Conservation (phyloP, 2,888 invertebrate genomes). For the Lydus trimaculatus region DNA sequence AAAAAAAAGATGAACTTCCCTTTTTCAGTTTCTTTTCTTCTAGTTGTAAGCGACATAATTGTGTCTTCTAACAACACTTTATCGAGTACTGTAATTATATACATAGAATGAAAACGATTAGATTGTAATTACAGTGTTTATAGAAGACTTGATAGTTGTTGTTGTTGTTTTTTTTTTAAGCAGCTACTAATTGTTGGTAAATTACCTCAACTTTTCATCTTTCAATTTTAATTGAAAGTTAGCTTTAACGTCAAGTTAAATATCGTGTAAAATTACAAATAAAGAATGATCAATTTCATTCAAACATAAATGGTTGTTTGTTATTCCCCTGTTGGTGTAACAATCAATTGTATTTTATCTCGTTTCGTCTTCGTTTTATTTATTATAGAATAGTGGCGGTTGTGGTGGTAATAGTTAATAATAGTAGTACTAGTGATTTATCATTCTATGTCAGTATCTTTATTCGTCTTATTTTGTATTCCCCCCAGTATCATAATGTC, state of each 20-base stretch:
- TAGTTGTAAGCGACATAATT: background rate
- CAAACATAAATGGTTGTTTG: background rate
- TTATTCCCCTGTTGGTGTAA: background rate
- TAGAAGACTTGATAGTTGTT: background rate
- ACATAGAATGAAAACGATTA: background rate
- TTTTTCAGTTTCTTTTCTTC: background rate
- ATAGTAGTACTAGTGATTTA: conserved; percentile 3
- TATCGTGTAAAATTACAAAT: background rate
- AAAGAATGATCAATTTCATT: background rate
- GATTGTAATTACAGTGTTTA: background rate
- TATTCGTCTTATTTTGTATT: conserved; percentile 18
- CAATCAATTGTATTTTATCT: background rate
- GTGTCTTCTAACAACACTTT: background rate
- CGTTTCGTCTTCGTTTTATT: background rate
- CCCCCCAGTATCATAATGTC: background rate
- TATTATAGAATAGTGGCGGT: background rate
- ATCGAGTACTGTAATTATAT: conserved; percentile 1
- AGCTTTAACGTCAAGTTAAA: background rate
- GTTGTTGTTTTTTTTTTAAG: too few relatives aligned
- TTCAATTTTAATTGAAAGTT: background rate
- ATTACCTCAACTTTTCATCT: too few relatives aligned
- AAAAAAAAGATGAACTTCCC: background rate
- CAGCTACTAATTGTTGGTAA: too few relatives aligned
- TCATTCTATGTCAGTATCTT: conserved; percentile 9
- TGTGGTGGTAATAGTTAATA: too few relatives aligned